Base-by-base conservation (phyloP, 2,888 invertebrate genomes). In the Epinotia bilunana region DNA sequence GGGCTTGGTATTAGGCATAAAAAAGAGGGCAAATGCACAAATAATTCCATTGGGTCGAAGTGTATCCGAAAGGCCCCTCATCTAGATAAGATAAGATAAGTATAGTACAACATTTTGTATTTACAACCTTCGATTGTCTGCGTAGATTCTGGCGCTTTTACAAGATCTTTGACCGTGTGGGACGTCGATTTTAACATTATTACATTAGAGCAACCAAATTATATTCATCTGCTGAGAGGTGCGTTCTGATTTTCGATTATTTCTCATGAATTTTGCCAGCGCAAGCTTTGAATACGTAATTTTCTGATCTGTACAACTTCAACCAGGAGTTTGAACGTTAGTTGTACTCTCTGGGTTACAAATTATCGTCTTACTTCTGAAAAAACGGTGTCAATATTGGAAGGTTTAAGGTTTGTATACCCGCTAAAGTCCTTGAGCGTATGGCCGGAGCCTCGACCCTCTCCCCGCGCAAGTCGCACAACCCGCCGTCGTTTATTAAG, bases 261-360 rank as follows among this genome's bases (percentile, higher is more conserved):
- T 55, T 55, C 16, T 55, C 33, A 7, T 28, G 53, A n/a, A 39
- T 55, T 33, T 55, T 39, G 20, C 33, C 33, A 55, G 3, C 18
- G 12, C 3, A 18, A 55, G 33, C 33, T 67, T 18, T 33, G 67
- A 55, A 67, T 39, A 18, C n/a, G 39, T 67, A 57, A 57, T 57
- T 55, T 57, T 39, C 67, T 55, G 39, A 39, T 13, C 18, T 57
- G 55, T 57, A 55, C 33, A 65, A 53, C 18, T 55, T 65, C 33
- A 67, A 33, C 18, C 11, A 57, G 53, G 55, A 57, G 55, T 39
- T 55, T 57, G 53, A 67, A 53, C 28, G 12, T 33, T 33, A 53
- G 6, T 33, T n/a, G 18, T 1, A 18, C 5, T 33, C 12, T 12
- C 28, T 64, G 6, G 7, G 16, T n/a, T 33, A 53, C 7, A 53